Conservation (phyloP, 2,888 invertebrate species). For the Encarsia formosa region DNA sequence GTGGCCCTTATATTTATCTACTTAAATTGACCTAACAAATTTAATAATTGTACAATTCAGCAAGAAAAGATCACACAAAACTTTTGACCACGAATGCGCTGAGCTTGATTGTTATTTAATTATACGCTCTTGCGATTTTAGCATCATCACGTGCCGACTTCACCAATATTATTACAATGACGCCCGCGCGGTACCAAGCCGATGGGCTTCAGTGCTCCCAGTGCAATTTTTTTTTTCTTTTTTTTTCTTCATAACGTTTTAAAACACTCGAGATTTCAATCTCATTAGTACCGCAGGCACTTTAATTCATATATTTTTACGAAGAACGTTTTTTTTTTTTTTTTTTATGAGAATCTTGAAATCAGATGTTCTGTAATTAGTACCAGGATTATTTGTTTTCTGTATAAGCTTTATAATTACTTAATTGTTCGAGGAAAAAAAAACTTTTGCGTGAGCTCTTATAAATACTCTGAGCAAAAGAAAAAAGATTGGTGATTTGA, state of each 20-base stretch:
- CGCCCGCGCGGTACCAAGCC: not conserved
- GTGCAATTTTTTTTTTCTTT: too few relatives aligned
- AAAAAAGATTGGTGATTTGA: slow-evolving; percentile 1
- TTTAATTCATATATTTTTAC: not conserved
- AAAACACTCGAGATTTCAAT: slow-evolving; percentile 7
- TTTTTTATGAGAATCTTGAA: too few relatives aligned
- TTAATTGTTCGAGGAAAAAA: slow-evolving; percentile 9
- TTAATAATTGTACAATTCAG: too few relatives aligned
- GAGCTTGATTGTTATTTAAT: slow-evolving; percentile 49
- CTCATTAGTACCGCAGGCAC: slow-evolving; percentile 5
- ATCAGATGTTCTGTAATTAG: slow-evolving; percentile 9
- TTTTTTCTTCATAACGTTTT: slow-evolving; percentile 1
- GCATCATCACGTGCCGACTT: slow-evolving; percentile 45
- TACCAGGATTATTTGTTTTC: slow-evolving; percentile 15
- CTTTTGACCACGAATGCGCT: slow-evolving; percentile 28
- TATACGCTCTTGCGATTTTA: slow-evolving; percentile 42
- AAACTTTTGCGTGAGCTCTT: too few relatives aligned
- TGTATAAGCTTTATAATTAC: slow-evolving; percentile 4
- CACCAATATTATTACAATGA: slow-evolving; percentile 37
- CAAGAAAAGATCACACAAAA: too few relatives aligned
- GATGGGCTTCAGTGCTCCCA: not conserved
- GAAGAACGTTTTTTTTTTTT: slow-evolving; percentile 1
- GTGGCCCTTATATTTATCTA: too few relatives aligned
- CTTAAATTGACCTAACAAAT: too few relatives aligned
- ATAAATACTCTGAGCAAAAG: too few relatives aligned